phyloP scores from a whole-genome alignment of 37 sponge, comb jelly and placozoan species.

The Eunapius fragilis region DNA sequence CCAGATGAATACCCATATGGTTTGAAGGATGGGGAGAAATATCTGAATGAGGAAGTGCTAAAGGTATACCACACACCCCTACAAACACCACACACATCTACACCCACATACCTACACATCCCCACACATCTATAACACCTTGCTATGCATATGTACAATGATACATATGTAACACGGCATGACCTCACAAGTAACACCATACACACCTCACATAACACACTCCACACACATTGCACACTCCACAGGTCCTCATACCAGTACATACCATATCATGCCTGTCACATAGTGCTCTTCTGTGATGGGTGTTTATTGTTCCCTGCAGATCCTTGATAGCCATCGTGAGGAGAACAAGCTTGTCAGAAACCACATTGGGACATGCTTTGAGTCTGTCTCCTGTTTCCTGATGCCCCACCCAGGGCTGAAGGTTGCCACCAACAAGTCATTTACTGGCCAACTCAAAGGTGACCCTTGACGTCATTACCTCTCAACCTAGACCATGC shows the following conservation, averaged over 20 bases:
- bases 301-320: not conserved
- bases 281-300: too few relatives aligned
- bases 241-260: too few relatives aligned
- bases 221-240: too few relatives aligned
- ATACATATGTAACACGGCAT: not conserved
- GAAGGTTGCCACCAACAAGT: slow-evolving; percentile 78
- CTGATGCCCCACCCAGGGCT: slow-evolving; percentile 96
- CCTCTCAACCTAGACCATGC: not conserved
- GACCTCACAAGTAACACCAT: not conserved
- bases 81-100: too few relatives aligned
- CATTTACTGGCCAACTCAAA: slow-evolving; percentile 73
- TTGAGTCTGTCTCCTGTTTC: slow-evolving; percentile 90
- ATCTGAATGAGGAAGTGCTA: slow-evolving; percentile 73
- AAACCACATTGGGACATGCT: slow-evolving; percentile 88
- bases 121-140: not conserved
- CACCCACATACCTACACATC: not conserved
- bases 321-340: slow-evolving; percentile 87
- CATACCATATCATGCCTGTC: too few relatives aligned
- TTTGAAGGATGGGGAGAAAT: slow-evolving; percentile 72
- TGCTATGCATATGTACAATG: not conserved
- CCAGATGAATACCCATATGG: slow-evolving; percentile 85
- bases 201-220: too few relatives aligned
- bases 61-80: slow-evolving; percentile 35
- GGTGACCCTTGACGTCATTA: slow-evolving; percentile 38
- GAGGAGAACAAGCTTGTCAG: slow-evolving; percentile 87